These are phyloP conservation scores for Drosophila ezoana DNA, from an alignment of 2,888 invertebrate species.

Conservation along the genomic window DNA sequence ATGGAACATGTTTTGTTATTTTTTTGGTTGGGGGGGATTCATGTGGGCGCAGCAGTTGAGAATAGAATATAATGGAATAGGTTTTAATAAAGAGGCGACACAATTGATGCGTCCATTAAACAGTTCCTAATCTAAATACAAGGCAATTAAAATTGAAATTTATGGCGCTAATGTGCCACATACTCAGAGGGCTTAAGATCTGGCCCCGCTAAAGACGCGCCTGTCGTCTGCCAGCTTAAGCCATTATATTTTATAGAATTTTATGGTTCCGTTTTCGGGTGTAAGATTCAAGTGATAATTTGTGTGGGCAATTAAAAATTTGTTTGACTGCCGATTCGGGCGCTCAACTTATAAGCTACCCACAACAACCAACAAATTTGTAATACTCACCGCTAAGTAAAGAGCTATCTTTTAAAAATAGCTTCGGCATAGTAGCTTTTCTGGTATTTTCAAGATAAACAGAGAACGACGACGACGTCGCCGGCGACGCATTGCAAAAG, in stretches of 20 bases:
- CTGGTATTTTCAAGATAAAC: conserved; percentile 57
- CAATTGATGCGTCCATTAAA: conserved; percentile 36
- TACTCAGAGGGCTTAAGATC: conserved; percentile 56
- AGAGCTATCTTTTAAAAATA: conserved; percentile 41
- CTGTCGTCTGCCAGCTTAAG: conserved; percentile 22
- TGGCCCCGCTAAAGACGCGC: conserved; percentile 29
- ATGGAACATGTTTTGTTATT: conserved; percentile 9
- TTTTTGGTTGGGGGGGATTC: neutral
- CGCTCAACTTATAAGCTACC: conserved; percentile 24
- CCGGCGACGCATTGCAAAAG: conserved; percentile 51
- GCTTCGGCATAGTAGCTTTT: conserved; percentile 15
- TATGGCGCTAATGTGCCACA: conserved; percentile 67
- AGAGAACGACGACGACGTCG: conserved; percentile 16
- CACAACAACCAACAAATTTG: conserved; percentile 21
- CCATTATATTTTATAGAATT: conserved; percentile 47
- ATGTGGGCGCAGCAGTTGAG: conserved; percentile 13
- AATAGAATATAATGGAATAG: conserved; percentile 29
- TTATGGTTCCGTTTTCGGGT: conserved; percentile 41
- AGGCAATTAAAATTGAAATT: conserved; percentile 72
- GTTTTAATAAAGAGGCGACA: conserved; percentile 38
- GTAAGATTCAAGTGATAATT: conserved; percentile 47
- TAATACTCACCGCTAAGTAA: conserved; percentile 28
- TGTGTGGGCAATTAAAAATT: conserved; percentile 59
- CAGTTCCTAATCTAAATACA: conserved; percentile 64
- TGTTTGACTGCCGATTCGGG: conserved; percentile 52